These are phyloP conservation scores for Rhodeus uyekii DNA, from an alignment of 2,797 vertebrate genomes.

Conservation along the genomic window DNA sequence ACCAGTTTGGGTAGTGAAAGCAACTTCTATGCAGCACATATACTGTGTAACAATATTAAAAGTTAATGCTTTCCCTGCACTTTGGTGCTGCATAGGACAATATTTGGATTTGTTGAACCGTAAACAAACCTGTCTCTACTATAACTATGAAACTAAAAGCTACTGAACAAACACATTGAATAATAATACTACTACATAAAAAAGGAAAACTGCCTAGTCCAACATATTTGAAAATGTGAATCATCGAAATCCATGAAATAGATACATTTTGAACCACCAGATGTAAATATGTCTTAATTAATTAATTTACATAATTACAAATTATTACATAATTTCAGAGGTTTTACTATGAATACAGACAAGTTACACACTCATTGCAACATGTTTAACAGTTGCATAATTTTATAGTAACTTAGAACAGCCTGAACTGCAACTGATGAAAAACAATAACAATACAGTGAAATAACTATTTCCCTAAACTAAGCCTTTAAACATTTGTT, in stretches of 20 bases:
- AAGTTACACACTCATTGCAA: no score
- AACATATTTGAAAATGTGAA: neutral
- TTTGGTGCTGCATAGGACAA: neutral
- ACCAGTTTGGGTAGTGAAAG: neutral
- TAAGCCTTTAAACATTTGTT: no score
- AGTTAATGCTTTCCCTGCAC: neutral
- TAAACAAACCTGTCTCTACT: neutral
- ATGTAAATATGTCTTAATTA: neutral
- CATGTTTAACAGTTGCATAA: no score
- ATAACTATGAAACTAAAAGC: neutral
- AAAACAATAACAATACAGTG: no score
- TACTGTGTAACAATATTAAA: neutral
- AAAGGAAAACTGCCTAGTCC: neutral
- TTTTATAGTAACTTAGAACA: no score
- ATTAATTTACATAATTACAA: no score
- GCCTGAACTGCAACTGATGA: no score
- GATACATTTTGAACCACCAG: neutral
- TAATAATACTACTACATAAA: neutral
- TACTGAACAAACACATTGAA: neutral
- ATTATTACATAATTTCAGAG: no score
- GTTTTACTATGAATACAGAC: neutral
- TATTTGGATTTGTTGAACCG: neutral
- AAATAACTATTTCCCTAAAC: no score
- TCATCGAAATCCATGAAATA: neutral
- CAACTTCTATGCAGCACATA: neutral